Percentiles rank a stretch among this genome's conserved stretches.
phyloP scores from a whole-genome alignment of 2,888 invertebrate genomes.

The Anoncus sp. region DNA sequence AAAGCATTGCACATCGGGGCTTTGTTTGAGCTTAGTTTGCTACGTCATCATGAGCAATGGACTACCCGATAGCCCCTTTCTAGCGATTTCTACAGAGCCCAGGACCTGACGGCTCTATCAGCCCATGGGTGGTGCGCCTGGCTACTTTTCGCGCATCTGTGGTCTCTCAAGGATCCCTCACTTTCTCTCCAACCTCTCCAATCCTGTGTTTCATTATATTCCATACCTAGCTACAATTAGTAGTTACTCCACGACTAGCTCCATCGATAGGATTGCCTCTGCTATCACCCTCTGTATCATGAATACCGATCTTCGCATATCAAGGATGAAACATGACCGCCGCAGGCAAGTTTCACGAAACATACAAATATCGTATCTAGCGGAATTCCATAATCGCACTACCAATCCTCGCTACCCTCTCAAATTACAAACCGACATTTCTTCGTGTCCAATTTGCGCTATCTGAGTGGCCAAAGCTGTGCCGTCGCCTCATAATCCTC shows the following conservation, averaged over 20 bases:
- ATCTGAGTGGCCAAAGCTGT: slow-evolving; percentile 4
- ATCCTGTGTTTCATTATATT: slow-evolving; percentile 61
- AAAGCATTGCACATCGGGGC: slow-evolving; percentile 75
- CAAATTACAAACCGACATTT: slow-evolving; percentile 26
- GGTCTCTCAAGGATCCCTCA: slow-evolving; percentile 40
- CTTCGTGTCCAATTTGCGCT: slow-evolving; percentile 3
- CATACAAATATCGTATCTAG: slow-evolving; percentile 8
- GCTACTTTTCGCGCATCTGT: slow-evolving; percentile 53
- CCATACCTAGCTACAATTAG: slow-evolving; percentile 33
- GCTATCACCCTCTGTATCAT: slow-evolving; percentile 14
- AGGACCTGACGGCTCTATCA: slow-evolving; percentile 58
- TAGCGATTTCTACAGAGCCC: slow-evolving; percentile 73
- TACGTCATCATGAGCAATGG: slow-evolving; percentile 77
- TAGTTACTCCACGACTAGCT: slow-evolving; percentile 23
- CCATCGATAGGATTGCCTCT: slow-evolving; percentile 36
- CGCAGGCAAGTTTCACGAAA: slow-evolving; percentile 1
- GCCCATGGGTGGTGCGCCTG: slow-evolving; percentile 24
- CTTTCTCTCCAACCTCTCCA: slow-evolving; percentile 39
- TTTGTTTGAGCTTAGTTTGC: slow-evolving; percentile 75
- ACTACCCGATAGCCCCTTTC: slow-evolving; percentile 77
- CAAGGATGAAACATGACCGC: too few species aligned
- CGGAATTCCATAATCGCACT: slow-evolving; percentile 26
- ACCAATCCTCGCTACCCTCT: slow-evolving; percentile 15
- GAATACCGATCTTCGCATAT: background rate
- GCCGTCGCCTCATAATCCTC: background rate